phyloP scores from a whole-genome alignment of 2,888 invertebrate genomes.

The Dryocosmus kuriphilus region DNA sequence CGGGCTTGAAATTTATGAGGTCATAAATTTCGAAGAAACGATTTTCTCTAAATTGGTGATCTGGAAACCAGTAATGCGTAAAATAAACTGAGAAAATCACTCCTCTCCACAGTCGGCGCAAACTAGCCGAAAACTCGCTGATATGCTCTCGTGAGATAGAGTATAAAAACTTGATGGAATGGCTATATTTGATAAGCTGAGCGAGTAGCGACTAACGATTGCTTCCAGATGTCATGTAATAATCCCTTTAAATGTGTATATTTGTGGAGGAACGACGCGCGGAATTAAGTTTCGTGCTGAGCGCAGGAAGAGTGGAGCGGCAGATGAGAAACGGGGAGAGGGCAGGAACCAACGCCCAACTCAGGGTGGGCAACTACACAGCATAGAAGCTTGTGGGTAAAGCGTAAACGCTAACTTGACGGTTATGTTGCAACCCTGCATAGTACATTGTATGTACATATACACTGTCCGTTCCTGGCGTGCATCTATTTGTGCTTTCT shows the following conservation, averaged over 20 bases:
- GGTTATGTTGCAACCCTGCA: not conserved
- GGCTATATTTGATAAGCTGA: not conserved
- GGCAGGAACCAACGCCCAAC: conserved; percentile 39
- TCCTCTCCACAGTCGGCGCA: too few relatives aligned
- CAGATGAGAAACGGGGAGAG: conserved; percentile 14
- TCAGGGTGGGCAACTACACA: conserved; percentile 35
- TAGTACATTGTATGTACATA: too few relatives aligned
- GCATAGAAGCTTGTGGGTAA: conserved; percentile 20
- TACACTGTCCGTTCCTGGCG: too few relatives aligned
- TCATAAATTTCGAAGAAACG: too few relatives aligned
- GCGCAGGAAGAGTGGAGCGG: conserved; percentile 6
- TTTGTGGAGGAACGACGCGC: conserved; percentile 33
- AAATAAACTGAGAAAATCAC: too few relatives aligned
- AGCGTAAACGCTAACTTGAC: conserved; percentile 8
- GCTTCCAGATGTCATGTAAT: not conserved
- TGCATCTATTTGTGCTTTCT: not conserved
- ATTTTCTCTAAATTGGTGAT: too few relatives aligned
- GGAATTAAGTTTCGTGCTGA: conserved; percentile 1
- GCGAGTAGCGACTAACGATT: not conserved
- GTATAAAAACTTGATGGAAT: not conserved
- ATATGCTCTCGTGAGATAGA: too few relatives aligned
- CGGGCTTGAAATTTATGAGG: too few relatives aligned
- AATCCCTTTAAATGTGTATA: not conserved
- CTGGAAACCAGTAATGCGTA: too few relatives aligned
- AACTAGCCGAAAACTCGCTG: too few relatives aligned